phyloP scores from a whole-genome alignment of 2,113 vertebrate genomes.

The Cyprinus carpio region DNA sequence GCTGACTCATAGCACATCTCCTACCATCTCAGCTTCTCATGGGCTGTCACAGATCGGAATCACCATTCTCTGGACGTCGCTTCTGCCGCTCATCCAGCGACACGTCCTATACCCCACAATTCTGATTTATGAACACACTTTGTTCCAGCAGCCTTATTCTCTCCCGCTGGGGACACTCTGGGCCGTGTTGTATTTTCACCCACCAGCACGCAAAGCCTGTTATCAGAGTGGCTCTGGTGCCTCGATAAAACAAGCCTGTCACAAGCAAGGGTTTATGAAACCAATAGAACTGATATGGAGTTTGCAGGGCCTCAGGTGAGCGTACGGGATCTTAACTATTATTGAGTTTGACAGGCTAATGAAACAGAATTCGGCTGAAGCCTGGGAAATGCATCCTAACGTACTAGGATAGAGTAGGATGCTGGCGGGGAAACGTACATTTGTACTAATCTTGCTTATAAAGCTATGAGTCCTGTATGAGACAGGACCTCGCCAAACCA shows the following conservation, averaged over 20 bases:
- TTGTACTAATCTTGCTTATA: slow-evolving; percentile 41
- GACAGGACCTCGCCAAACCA: neutral
- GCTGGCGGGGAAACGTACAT: slow-evolving; percentile 11
- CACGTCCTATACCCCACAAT: slow-evolving; percentile 62
- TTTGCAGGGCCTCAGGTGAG: slow-evolving; percentile 74
- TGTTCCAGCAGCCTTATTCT: slow-evolving; percentile 27
- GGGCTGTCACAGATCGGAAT: slow-evolving; percentile 68
- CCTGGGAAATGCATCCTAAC: neutral
- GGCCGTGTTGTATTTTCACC: slow-evolving; percentile 67
- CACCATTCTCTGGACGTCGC: slow-evolving; percentile 55
- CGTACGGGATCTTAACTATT: slow-evolving; percentile 73
- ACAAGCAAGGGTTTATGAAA: slow-evolving; percentile 86
- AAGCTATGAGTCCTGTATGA: too few relatives aligned
- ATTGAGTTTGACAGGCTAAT: slow-evolving; percentile 77
- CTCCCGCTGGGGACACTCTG: slow-evolving; percentile 55
- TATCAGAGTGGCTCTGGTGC: slow-evolving; percentile 80
- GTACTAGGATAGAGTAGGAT: slow-evolving; percentile 10
- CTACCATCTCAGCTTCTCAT: slow-evolving; percentile 67
- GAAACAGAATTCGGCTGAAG: slow-evolving; percentile 60
- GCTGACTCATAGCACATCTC: slow-evolving; percentile 56
- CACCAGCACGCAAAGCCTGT: slow-evolving; percentile 55
- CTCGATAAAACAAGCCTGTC: slow-evolving; percentile 86
- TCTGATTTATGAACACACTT: slow-evolving; percentile 72
- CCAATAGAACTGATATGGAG: slow-evolving; percentile 87
- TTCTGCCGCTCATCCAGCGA: slow-evolving; percentile 68